Base-by-base conservation (phyloP, 2,888 invertebrate genomes). In the Heliconius cydno region DNA sequence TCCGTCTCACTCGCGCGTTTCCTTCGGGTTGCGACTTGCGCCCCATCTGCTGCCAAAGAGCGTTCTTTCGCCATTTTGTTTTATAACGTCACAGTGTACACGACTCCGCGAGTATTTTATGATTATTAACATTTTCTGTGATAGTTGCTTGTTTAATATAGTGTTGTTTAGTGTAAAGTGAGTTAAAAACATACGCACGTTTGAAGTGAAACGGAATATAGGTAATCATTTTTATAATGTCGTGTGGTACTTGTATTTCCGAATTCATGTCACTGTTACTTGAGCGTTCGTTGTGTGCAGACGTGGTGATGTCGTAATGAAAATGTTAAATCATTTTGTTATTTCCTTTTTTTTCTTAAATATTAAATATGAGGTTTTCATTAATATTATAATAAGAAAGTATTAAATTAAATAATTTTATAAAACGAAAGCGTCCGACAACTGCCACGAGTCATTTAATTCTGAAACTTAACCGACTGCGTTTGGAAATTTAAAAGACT, bases 21-120 rank as follows among this genome's bases (percentile, higher is more conserved):
- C 41, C 74, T 77, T 75, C 79, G 74, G 72, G 68, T 34, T 34
- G 34, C 34, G 41, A 12, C 10, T 78, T 66, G 68, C 75, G 77
- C 79, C 82, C 81, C 83, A 76, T 82, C 83, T 80, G 80, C 84
- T 77, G 57, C 78, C 83, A 82, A 84, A 80, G 82, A 79, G 82
- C 80, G 75, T 73, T 81, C 82, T 84, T 84, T 84, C 87, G 86
- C 89, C 89, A 89, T 89, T 89, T 89, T 89, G 88, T 88, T 82
- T 84, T 85, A 82, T 84, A 84, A 84, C 87, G 86, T 86, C 87
- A 84, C 81, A 77, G 83, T 71, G 86, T 84, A 79, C 84, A 81
- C 83, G 85, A 80, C 85, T 86, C 82, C 83, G 75, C 19, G 67
- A 79, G 76, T 79, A 77, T 68, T 63, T 80, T 65, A 41, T 81